Evolutionary conservation across 2,888 invertebrate genomes (phyloP), one percentile per base, ranked within the genome.

Genomic region (Seira ritae): DNA sequence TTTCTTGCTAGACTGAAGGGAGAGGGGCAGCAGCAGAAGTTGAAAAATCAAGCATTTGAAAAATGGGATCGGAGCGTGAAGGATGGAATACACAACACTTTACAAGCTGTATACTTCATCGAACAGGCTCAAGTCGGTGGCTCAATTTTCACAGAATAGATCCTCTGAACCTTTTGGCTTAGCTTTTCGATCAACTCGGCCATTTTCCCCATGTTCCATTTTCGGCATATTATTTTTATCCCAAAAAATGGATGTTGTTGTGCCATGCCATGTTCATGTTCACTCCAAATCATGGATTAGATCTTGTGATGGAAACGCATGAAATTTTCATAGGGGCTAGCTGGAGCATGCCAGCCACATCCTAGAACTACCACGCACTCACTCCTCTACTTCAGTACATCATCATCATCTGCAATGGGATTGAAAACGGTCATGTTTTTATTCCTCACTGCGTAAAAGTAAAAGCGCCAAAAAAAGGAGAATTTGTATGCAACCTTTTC

Each of bases 241-340:
- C 17, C 6, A 50, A 50, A 50, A n/a, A n/a, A n/a, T n/a, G n/a
- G 50, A 50, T 50, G 50, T 50, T 50, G 50, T 50, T 50, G 15
- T 50, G 12, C 50, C 50, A 50, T n/a, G n/a, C n/a, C n/a, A n/a
- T n/a, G n/a, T n/a, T n/a, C n/a, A n/a, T 50, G 15, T 50, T 50
- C 50, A 50, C 50, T n/a, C 50, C 17, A 50, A 50, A 50, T 31
- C 50, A 50, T 50, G 50, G 50, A 50, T 50, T 50, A 79, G 62
- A 71, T 78, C 46, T 62, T 78, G 24, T 70, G 66, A 78, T 74
- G 24, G 65, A 79, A 79, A 73, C 79, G 23, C 72, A 72, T 72
- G 79, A 72, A 79, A 79, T 67, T 79, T 79, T 73, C 60, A 79
- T 79, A 42, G 62, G 22, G 50, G 15, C 50, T 15, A 50, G 31